Base-by-base conservation (phyloP, 1,140 invertebrate genomes). In the Nomia melanderi region DNA sequence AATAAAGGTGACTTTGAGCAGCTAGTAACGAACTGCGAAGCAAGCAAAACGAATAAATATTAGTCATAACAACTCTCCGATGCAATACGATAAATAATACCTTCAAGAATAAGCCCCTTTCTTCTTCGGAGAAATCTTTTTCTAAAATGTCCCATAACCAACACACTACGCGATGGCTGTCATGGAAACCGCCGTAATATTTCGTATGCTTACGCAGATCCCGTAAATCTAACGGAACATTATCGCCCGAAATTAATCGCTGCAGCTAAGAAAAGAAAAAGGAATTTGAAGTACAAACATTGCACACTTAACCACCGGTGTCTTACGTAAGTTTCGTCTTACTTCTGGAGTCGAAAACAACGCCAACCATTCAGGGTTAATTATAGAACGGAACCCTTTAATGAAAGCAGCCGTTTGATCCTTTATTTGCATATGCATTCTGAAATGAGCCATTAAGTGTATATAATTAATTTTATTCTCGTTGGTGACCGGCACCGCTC, bases 121-220 rank as follows among this genome's bases (percentile, higher is more conserved):
- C 99, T 64, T 98, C 94, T 90, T 97, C 96, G 12, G 93, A 96
- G 91, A 99, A 99, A 92, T 99, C 98, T 87, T 97, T 96, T 85
- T 98, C 97, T 33, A 99, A 92, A 82, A 99, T 98, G 91, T 99
- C 98, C 99, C 99, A 99, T 17, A 99, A 93, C 99, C 99, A 99
- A 87, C 97, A 96, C 20, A 99, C 97, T 50, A 99, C 98, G 80
- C 98, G 94, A 93, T 99, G 99, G 78, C 97, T 98, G 92, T 99
- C 98, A 91, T 99, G 99, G 92, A 99, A 99, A 8, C 99, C 99
- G 47, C 99, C 99, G 93, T 99, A 99, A 93, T 99, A 99, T 92
- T 99, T 97, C 3, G 98, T 99, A 92, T 99, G 96, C 83, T 95
- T 95, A 66, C 98, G 94, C 57, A 99, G 93, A 93, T 99, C 98